A percentile compares a stretch with the other conserved stretches of the same genome.
These are phyloP conservation scores for Halcyon smyrnensis DNA, from an alignment of 2,797 vertebrate genomes.

Conservation along the genomic window DNA sequence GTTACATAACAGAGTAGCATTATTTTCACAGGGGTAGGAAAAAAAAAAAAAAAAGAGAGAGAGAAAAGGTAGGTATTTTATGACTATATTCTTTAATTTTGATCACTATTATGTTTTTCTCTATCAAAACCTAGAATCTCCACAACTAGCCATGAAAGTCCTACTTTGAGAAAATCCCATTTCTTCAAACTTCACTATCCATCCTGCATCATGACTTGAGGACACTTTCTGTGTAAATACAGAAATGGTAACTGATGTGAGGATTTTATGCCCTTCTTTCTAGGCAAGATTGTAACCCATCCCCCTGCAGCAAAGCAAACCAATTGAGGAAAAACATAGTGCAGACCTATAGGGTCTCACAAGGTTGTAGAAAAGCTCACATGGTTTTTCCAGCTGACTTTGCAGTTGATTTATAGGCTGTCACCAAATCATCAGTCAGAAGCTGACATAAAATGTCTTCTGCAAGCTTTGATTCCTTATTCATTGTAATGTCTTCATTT, in stretches of 20 bases:
- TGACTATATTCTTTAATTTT: neutral
- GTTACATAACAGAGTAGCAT: accelerated
- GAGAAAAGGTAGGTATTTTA: neutral
- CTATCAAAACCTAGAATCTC: neutral
- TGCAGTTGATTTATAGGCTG: slow-evolving; percentile 35
- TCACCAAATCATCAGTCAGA: neutral
- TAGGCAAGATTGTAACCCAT: neutral
- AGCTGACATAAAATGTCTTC: slow-evolving; percentile 47
- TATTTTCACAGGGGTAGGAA: neutral
- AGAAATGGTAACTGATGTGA: neutral
- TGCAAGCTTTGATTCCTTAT: slow-evolving; percentile 42
- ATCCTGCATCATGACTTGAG: neutral
- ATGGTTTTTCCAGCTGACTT: neutral
- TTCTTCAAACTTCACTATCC: neutral
- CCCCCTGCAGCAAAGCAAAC: neutral
- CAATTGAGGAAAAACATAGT: neutral
- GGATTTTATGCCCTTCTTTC: neutral
- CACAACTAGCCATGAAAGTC: neutral
- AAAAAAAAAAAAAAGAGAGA: neutral
- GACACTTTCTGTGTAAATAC: neutral
- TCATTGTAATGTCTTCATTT: slow-evolving; percentile 59
- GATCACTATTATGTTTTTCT: neutral
- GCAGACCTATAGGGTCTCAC: neutral
- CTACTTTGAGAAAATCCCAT: neutral
- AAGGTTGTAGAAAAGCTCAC: neutral